Evolutionary conservation across 2,888 invertebrate species (phyloP), one percentile per base, ranked within the genome.

Genomic region (Sussaba pulchella): DNA sequence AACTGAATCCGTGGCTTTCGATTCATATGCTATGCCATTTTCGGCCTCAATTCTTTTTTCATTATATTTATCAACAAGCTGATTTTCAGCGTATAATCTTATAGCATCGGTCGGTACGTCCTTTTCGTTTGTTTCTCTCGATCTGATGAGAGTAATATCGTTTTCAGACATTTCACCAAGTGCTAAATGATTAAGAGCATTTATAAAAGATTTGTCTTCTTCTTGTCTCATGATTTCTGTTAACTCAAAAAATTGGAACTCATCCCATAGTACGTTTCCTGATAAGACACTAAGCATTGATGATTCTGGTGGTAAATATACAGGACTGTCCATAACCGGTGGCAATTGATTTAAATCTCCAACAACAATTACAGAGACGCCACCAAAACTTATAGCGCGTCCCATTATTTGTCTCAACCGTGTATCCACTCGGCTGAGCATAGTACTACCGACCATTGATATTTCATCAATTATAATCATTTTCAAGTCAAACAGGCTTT

Each of bases 401-500:
- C 3, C 59, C 59, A 2, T 45, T 31, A 31, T 31, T 31, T 31
- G 31, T 6, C 31, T 31, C 31, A 31, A 31, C 31, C 31, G 31
- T 31, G 31, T 31, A 31, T 31, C 31, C 2, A 31, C 31, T 5
- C 31, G 31, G 31, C 31, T 31, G 31, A 31, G 31, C 31, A 6
- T 31, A 31, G 31, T 31, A 31, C 31, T 31, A 5, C 31, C 31
- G 31, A 54, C 54, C 54, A 54, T 54, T 8, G 54, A 54, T 26
- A 90, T 85, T 85, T 91, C 89, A 83, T 91, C 90, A 45, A 91
- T 88, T 19, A 92, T 86, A 63, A 88, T 70, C 24, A 86, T 71
- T 82, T 87, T 82, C 17, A 86, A 43, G 59, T 85, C 19, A 43
- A 66, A 69, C 24, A 86, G 74, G 26, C 86, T 82, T 31, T 31